Conservation (phyloP, 2,113 vertebrate species). For the Ciconia maguari region DNA sequence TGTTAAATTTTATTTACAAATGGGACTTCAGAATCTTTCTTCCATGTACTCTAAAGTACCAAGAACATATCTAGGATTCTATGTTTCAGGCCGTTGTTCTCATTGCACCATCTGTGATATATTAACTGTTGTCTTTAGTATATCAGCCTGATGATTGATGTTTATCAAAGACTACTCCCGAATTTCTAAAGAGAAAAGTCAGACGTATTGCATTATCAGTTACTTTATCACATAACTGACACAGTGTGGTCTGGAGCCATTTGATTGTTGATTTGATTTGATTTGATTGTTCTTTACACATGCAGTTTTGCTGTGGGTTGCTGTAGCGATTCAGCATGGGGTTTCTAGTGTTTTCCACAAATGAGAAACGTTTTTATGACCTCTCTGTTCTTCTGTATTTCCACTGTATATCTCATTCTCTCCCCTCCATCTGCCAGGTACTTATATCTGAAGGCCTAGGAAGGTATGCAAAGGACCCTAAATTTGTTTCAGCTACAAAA, state of each 20-base stretch:
- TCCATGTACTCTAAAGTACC: background rate
- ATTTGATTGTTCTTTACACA: background rate
- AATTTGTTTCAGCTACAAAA: constrained; percentile 96
- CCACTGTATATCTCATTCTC: background rate
- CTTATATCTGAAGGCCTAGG: constrained; percentile 98
- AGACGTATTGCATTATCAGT: background rate
- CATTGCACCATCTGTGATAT: background rate
- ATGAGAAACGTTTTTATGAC: background rate
- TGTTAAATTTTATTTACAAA: background rate
- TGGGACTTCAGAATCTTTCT: background rate
- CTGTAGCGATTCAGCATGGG: background rate
- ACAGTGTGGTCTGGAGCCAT: background rate
- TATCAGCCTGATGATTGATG: background rate
- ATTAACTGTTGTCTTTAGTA: background rate
- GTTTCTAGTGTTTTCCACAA: background rate
- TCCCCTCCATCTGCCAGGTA: constrained; percentile 77
- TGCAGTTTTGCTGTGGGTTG: background rate
- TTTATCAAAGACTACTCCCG: background rate
- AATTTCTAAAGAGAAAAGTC: background rate
- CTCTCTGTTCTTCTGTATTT: background rate
- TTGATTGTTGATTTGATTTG: background rate
- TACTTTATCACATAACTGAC: background rate
- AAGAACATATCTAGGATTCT: background rate
- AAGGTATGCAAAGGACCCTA: constrained; percentile 94
- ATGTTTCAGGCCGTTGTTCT: background rate